Evolutionary conservation across 64 coral and sea anemone genomes (phyloP), one percentile per base, ranked within the genome.

Genomic region (Stichodactyla mertensii): DNA sequence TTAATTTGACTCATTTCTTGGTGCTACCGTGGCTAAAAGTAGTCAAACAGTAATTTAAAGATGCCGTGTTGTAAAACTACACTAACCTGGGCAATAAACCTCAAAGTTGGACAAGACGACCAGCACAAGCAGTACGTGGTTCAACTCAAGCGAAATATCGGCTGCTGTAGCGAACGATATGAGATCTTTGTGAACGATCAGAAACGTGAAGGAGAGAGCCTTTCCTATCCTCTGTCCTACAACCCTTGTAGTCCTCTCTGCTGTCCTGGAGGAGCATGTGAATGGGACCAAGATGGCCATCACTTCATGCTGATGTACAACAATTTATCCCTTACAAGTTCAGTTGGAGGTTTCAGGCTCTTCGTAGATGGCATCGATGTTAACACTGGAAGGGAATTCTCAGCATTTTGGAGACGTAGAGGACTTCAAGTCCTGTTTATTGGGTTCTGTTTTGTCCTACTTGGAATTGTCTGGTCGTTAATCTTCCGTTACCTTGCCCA

Each of bases 261-360:
- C 14, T 98, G 87, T 87, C n/a, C 58, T 56, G 87, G 92, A 6
- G 95, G 95, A 4, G 55, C 78, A 4, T 94, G 87, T 61, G 92
- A 94, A n/a, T 98, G 95, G 95, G 84, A 94, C 6, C 89, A 98
- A 86, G 89, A 94, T 19, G 95, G 95, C 20, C 95, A 94, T 51
- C 71, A 86, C 1, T 98, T 98, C 82, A 55, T 94, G 45, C 54
- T 98, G 7, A 64, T 94, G 45, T 98, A 90, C 82, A 98, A 94
- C 55, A 80, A 58, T 14, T 64, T 94, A 52, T 94, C 95, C 4
- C 83, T 89, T 4, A 98, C 87, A 2, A 84, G 83, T 53, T 86
- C 15, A 4, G 55, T 87, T 88, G 95, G 95, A 79, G 87, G 92
- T 53, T 94, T 89, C 79, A 89, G 95, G 5, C 88, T 98, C 19